Conservation (phyloP, 2,113 vertebrate genomes). For the Tinamus guttatus region DNA sequence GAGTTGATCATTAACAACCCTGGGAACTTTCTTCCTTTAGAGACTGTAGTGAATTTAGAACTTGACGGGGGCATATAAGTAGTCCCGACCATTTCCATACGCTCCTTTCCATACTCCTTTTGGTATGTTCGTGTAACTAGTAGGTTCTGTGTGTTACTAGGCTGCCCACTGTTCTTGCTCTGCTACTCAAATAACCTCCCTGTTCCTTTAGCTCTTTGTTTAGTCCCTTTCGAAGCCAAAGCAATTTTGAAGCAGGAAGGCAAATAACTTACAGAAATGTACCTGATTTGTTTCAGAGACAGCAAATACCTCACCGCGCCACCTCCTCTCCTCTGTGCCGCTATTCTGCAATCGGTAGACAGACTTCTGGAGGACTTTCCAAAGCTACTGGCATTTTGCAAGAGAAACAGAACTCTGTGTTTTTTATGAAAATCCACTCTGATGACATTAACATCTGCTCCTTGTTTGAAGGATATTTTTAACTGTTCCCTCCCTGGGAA, state of each 20-base stretch:
- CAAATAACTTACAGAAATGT: background rate
- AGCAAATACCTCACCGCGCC: background rate
- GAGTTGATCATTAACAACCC: background rate
- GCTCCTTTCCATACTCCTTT: background rate
- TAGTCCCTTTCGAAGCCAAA: background rate
- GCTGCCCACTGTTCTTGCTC: background rate
- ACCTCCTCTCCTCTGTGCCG: background rate
- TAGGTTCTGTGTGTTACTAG: background rate
- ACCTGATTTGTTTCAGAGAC: background rate
- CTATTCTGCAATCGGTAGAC: background rate
- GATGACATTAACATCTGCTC: slow-evolving; percentile 69
- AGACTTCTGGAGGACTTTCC: slow-evolving; percentile 6
- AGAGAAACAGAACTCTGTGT: slow-evolving; percentile 25
- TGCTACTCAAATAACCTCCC: background rate
- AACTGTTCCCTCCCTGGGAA: slow-evolving; percentile 60
- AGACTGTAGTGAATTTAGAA: background rate
- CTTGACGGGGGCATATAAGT: background rate
- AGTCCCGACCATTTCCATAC: background rate
- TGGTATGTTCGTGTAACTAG: background rate
- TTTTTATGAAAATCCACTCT: slow-evolving; percentile 56
- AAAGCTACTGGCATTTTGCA: slow-evolving; percentile 55
- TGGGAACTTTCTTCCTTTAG: background rate
- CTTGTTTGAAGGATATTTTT: slow-evolving; percentile 72
- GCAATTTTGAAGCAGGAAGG: background rate
- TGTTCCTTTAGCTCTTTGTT: background rate